phyloP scores from a whole-genome alignment of 2,113 vertebrate species.

The Dasyprocta punctata region DNA sequence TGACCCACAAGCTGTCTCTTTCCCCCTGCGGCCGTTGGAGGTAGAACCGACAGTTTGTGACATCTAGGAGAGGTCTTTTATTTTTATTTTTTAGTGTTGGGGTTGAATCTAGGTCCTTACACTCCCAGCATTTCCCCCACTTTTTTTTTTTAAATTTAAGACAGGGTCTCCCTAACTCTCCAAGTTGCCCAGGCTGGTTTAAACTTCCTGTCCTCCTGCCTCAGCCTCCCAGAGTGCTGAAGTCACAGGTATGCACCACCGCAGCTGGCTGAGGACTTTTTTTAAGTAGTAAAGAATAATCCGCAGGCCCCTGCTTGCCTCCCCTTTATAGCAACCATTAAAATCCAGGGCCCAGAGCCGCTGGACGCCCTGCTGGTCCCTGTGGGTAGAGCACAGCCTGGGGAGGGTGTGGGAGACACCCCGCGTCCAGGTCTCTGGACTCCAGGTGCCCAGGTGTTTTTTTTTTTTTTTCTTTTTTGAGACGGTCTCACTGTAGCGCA shows the following conservation, averaged over 20 bases:
- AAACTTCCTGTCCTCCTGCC: background rate
- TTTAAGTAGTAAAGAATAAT: background rate
- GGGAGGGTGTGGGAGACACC: background rate
- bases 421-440: rapidly evolving
- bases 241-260: background rate
- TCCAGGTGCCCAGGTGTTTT: background rate
- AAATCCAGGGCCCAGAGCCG: background rate
- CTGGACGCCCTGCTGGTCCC: background rate
- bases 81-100: background rate
- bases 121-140: background rate
- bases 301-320: rapidly evolving
- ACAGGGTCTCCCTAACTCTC: background rate
- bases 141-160: background rate
- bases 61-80: background rate
- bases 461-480: background rate
- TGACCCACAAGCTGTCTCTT: background rate
- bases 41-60: too few relatives aligned
- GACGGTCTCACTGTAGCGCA: background rate
- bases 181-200: background rate
- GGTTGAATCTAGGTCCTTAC: background rate
- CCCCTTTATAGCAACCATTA: background rate
- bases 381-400: background rate
- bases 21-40: too few relatives aligned
- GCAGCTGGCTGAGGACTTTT: background rate
- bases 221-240: background rate